phyloP scores from a whole-genome alignment of 2,113 vertebrate species.

The Malurus alboscapulatus region DNA sequence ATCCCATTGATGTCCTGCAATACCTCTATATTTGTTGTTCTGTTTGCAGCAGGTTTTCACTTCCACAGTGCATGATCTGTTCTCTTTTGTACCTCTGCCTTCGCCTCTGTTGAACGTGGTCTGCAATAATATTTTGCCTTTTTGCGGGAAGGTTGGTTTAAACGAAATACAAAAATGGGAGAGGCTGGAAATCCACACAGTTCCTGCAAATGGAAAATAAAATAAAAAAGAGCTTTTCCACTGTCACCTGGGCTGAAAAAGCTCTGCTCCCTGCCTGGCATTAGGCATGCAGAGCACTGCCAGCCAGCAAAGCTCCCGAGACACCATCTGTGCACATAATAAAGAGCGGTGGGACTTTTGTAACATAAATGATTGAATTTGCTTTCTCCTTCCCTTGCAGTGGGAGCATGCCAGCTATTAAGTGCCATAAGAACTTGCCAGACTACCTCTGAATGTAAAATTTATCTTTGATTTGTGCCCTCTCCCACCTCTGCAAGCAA shows the following conservation, averaged over 20 bases:
- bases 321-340: conserved; percentile 65
- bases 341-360: conserved; percentile 48
- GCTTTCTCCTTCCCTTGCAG: conserved; percentile 53
- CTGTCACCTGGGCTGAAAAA: conserved; percentile 26
- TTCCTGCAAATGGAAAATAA: background rate
- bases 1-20: background rate
- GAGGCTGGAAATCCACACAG: background rate
- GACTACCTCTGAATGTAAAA: conserved; percentile 44
- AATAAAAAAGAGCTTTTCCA: background rate
- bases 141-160: background rate
- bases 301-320: conserved; percentile 48
- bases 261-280: conserved; percentile 11
- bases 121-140: background rate
- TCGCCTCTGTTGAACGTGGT: background rate
- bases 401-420: conserved; percentile 61
- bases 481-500: conserved; percentile 1
- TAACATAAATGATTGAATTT: conserved; percentile 63
- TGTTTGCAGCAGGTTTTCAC: background rate
- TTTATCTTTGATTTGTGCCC: conserved; percentile 27
- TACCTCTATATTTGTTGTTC: background rate
- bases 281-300: conserved; percentile 63
- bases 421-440: conserved; percentile 57
- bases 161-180: background rate
- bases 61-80: background rate
- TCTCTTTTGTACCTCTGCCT: background rate